These are phyloP conservation scores for Lasius fuliginosus DNA, from an alignment of 2,888 invertebrate species.

Conservation along the genomic window DNA sequence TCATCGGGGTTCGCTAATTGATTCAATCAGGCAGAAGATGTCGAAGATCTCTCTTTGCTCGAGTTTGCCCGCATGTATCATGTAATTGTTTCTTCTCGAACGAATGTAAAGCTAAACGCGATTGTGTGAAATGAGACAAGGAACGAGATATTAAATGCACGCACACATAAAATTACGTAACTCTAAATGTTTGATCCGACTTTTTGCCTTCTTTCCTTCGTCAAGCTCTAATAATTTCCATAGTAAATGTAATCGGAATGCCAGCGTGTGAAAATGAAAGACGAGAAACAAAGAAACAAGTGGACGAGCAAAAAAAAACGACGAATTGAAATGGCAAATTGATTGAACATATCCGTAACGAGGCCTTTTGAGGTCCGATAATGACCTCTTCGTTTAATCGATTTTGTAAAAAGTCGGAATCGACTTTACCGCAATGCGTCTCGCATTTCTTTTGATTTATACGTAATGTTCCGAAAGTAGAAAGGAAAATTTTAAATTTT, in stretches of 20 bases:
- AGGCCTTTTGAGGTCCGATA: conserved; percentile 59
- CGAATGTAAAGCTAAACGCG: neutral
- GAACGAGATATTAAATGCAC: neutral
- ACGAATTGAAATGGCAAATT: conserved; percentile 55
- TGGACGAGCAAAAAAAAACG: conserved; percentile 37
- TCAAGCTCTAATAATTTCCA: conserved; percentile 64
- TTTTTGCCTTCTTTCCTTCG: conserved; percentile 55
- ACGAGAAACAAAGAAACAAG: conserved; percentile 51
- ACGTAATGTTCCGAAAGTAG: neutral
- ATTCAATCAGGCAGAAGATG: conserved; percentile 50
- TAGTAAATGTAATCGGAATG: conserved; percentile 37
- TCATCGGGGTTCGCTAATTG: conserved; percentile 47
- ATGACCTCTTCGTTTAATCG: conserved; percentile 39
- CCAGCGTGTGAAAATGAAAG: conserved; percentile 8
- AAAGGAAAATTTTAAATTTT: neutral
- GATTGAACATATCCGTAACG: conserved; percentile 38
- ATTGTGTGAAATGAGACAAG: neutral
- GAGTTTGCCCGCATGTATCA: conserved; percentile 59
- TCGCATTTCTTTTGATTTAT: conserved; percentile 1
- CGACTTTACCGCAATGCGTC: conserved; percentile 9
- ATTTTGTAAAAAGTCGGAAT: conserved; percentile 43
- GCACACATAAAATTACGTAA: neutral
- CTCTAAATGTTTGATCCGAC: conserved; percentile 26
- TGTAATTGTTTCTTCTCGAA: conserved; percentile 22
- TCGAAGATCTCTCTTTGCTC: conserved; percentile 45